These are phyloP conservation scores for Ecliptopera silaceata DNA, from an alignment of 2,888 invertebrate species.

Conservation along the genomic window DNA sequence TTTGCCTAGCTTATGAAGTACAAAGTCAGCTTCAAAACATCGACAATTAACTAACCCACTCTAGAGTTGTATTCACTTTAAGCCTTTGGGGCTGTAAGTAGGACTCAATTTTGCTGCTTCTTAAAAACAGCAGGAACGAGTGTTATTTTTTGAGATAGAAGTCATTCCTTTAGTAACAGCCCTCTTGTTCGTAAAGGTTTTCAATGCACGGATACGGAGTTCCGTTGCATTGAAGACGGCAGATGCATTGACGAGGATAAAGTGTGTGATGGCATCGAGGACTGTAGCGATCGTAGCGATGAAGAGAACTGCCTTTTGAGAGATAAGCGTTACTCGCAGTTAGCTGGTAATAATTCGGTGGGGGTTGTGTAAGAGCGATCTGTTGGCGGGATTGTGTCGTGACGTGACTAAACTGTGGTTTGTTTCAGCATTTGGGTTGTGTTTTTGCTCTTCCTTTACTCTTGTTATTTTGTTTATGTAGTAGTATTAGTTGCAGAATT, in stretches of 20 bases:
- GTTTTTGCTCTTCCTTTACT: not conserved
- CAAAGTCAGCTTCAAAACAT: not conserved
- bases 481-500: conserved; percentile 26
- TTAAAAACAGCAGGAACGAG: not conserved
- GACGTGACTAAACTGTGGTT: conserved; percentile 24
- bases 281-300: conserved; percentile 86
- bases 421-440: conserved; percentile 31
- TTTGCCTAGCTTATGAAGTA: not conserved
- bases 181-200: conserved; percentile 61
- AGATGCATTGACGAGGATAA: conserved; percentile 83
- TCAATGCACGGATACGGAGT: conserved; percentile 69
- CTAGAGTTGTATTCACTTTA: not conserved
- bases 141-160: conserved; percentile 17
- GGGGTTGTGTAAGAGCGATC: conserved; percentile 63
- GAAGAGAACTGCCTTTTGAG: conserved; percentile 82
- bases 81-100: not conserved
- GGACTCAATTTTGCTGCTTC: not conserved
- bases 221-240: conserved; percentile 82
- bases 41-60: not conserved
- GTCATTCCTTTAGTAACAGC: conserved; percentile 28
- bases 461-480: conserved; percentile 4
- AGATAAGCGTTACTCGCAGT: conserved; percentile 59
- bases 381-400: conserved; percentile 37
- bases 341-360: conserved; percentile 49
- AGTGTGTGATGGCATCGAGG: conserved; percentile 83